Evolutionary conservation across 2,888 invertebrate species (phyloP), one percentile per base, ranked within the genome.

Genomic region (Vesta saturnalis): DNA sequence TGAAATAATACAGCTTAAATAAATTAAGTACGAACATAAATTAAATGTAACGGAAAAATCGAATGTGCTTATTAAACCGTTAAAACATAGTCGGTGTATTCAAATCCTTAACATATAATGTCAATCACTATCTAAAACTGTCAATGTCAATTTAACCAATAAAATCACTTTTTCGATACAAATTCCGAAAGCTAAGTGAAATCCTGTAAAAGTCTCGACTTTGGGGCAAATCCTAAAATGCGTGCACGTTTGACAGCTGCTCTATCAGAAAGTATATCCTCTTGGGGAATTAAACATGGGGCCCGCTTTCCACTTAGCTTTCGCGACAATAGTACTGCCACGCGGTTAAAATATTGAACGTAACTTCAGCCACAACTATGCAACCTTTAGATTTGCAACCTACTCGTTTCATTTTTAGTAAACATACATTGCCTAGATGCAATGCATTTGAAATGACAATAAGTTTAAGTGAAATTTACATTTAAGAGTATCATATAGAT

Each of bases 281-380:
- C 81, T 73, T 71, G 81, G 81, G 81, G 81, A 81, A 80, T 81
- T 79, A 80, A 79, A 80, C 76, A 74, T 75, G 77, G 77, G 76
- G 74, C 70, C 74, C 72, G 74, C 69, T 72, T 74, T 71, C 71
- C 71, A 69, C 64, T 69, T 71, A 68, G 66, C 67, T 60, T 64
- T 65, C 52, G 68, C 71, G 68, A 69, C 69, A 69, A 69, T 68
- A 59, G 63, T 62, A 54, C 63, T 68, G 71, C 69, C 71, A 66
- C 71, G 64, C 68, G 71, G 65, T 60, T 71, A 66, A 71, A 71
- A 71, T 71, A 71, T 71, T 71, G 71, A 71, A 71, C 69, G 60
- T 66, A 64, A 67, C 62, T 62, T 66, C 58, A 46, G 58, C 67
- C 67, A 55, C 67, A 70, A 67, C 63, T 63, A 66, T 62, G 66